These are phyloP conservation scores for Conchocele bisecta DNA, from an alignment of 2,888 invertebrate genomes.

Conservation along the genomic window DNA sequence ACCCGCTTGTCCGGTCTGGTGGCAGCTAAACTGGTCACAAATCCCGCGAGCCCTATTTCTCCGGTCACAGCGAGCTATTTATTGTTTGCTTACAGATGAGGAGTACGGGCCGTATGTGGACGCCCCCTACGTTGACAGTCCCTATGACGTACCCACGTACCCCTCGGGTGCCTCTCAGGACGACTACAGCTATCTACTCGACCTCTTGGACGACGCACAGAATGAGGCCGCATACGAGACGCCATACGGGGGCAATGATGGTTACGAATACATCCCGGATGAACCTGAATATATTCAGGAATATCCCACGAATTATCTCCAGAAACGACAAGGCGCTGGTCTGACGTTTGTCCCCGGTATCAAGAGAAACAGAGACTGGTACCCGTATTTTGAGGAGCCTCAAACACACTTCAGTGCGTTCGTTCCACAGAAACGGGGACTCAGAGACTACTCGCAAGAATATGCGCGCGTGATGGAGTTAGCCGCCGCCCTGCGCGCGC, in stretches of 20 bases:
- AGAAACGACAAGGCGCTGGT: conserved; percentile 54
- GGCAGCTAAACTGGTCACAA: no score
- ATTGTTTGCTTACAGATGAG: conserved; percentile 3
- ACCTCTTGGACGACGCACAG: conserved; percentile 24
- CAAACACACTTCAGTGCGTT: conserved; percentile 57
- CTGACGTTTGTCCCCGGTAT: conserved; percentile 55
- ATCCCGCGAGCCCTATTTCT: no score
- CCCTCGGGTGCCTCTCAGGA: background rate
- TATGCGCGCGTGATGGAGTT: conserved; percentile 59
- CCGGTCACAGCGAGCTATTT: conserved; percentile 9
- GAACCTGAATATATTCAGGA: conserved; percentile 11
- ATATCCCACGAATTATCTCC: conserved; percentile 44
- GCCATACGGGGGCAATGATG: background rate
- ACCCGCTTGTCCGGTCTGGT: no score
- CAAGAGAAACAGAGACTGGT: conserved; percentile 59
- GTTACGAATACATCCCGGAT: conserved; percentile 32
- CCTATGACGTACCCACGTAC: conserved; percentile 9
- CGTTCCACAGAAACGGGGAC: conserved; percentile 55
- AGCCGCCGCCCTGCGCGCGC: conserved; percentile 46
- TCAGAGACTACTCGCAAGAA: conserved; percentile 51
- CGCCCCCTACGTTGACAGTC: conserved; percentile 22
- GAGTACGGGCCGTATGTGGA: conserved; percentile 17
- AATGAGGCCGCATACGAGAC: no score
- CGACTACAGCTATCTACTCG: conserved; percentile 6
- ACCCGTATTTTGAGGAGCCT: conserved; percentile 60